phyloP scores from a whole-genome alignment of 53 echinoderm and acorn worm genomes.

The Hippasteria phrygiana region DNA sequence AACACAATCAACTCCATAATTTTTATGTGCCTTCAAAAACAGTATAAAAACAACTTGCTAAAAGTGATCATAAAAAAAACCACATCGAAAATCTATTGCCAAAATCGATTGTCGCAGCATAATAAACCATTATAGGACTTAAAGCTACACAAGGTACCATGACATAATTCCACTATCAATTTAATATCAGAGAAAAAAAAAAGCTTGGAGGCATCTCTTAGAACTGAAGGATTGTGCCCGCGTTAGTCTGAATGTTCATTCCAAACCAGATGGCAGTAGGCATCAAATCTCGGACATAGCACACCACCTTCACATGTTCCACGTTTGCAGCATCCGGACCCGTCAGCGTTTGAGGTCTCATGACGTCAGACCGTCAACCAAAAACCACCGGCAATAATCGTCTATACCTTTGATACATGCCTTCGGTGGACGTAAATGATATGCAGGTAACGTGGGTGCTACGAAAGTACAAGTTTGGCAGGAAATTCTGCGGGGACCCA shows the following conservation, averaged over 20 bases:
- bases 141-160: too few relatives aligned
- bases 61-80: too few relatives aligned
- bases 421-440: too few relatives aligned
- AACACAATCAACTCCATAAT: too few relatives aligned
- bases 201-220: background rate
- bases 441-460: too few relatives aligned
- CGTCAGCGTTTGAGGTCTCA: background rate
- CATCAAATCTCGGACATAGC: background rate
- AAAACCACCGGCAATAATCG: background rate
- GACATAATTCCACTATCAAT: background rate
- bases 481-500: too few relatives aligned
- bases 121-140: background rate
- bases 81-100: background rate
- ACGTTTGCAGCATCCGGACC: background rate
- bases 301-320: background rate
- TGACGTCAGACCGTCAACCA: conserved; percentile 18
- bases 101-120: too few relatives aligned
- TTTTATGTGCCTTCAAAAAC: too few relatives aligned
- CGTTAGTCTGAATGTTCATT: background rate
- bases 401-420: too few relatives aligned
- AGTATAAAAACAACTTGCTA: too few relatives aligned
- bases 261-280: conserved; percentile 5
- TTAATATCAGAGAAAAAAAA: background rate
- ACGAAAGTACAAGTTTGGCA: too few relatives aligned
- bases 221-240: background rate